These are phyloP conservation scores for Macroglossus sobrinus DNA, from an alignment of 2,113 vertebrate genomes.

Conservation along the genomic window DNA sequence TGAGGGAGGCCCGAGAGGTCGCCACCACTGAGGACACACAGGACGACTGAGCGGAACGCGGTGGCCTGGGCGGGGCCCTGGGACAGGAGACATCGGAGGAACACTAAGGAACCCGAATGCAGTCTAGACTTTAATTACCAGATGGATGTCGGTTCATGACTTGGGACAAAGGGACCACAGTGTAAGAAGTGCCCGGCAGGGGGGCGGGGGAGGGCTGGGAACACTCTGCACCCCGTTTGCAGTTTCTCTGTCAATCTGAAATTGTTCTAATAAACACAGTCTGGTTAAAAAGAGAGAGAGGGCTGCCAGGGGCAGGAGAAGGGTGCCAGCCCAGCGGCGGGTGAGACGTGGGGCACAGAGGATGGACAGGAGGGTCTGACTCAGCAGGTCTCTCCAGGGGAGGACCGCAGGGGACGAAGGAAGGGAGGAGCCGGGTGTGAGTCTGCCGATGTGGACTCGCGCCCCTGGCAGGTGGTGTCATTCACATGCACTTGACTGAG, in stretches of 20 bases:
- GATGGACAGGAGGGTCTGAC: rapidly evolving
- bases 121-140: no score
- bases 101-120: neutral
- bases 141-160: neutral
- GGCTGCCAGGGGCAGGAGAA: no score
- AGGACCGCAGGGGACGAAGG: neutral
- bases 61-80: neutral
- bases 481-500: neutral
- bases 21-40: neutral
- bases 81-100: neutral
- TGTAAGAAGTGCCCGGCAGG: neutral
- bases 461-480: rapidly evolving
- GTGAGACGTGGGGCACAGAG: neutral
- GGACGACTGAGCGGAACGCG: rapidly evolving
- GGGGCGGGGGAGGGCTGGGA: neutral
- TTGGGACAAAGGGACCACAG: no score
- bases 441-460: neutral
- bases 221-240: no score
- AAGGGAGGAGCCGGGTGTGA: neutral
- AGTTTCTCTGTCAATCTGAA: neutral
- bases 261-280: neutral
- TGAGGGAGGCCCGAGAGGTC: neutral
- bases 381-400: neutral
- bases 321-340: no score
- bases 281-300: neutral